Conservation (phyloP, 2,113 vertebrate genomes). For the Muntiacus reevesi region DNA sequence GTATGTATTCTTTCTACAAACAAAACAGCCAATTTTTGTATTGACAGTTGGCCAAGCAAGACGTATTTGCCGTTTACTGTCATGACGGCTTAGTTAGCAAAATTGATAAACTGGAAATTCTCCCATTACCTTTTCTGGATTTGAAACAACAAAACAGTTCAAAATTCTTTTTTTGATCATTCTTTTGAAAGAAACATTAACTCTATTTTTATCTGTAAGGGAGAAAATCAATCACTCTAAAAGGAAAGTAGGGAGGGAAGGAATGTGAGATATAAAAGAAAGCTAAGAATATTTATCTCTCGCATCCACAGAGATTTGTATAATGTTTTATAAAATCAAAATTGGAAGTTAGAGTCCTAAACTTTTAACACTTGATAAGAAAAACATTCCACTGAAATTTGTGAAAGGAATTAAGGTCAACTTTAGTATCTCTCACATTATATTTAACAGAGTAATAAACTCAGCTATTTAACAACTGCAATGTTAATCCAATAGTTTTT, state of each 20-base stretch:
- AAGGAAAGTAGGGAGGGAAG: not conserved
- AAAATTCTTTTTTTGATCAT: not conserved
- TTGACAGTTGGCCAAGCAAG: not conserved
- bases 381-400: not conserved
- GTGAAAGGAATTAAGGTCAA: not conserved
- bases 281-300: not conserved
- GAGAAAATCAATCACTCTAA: not conserved
- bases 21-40: not conserved
- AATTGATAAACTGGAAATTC: not conserved
- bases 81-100: not conserved
- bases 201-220: not conserved
- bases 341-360: not conserved
- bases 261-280: not conserved
- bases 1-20: not conserved
- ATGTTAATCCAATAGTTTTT: conserved; percentile 43
- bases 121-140: not conserved
- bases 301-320: not conserved
- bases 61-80: not conserved
- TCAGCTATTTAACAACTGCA: conserved; percentile 3
- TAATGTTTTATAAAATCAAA: not conserved
- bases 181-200: not conserved
- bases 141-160: not conserved
- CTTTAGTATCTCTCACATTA: not conserved
- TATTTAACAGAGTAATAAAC: not conserved
- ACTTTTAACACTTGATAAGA: conserved; percentile 20